Percentiles rank a stretch among this genome's conserved stretches.
These are phyloP conservation scores for Drosophila erecta DNA, from an alignment of 1,140 invertebrate species.

Conservation along the genomic window DNA sequence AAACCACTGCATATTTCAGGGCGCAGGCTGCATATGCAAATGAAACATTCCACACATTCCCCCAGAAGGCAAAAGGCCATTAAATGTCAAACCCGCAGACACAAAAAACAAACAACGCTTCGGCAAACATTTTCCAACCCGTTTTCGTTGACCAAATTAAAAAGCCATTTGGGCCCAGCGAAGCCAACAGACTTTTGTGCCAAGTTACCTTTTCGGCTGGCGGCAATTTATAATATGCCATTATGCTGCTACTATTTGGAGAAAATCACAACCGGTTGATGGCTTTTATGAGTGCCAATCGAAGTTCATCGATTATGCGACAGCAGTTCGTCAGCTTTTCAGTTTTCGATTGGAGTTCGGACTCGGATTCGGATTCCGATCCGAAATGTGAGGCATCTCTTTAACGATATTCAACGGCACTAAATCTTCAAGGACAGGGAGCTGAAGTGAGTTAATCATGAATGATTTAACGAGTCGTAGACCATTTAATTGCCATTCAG, in stretches of 20 bases:
- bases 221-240: slow-evolving; percentile 39
- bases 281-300: slow-evolving; percentile 37
- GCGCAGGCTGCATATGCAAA: slow-evolving; percentile 48
- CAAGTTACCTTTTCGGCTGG: slow-evolving; percentile 36
- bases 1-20: slow-evolving; percentile 60
- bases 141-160: slow-evolving; percentile 61
- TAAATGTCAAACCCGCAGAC: slow-evolving; percentile 41
- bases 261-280: slow-evolving; percentile 39
- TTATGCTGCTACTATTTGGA: neutral
- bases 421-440: slow-evolving; percentile 77
- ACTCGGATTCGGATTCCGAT: slow-evolving; percentile 8
- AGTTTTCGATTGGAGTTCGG: slow-evolving; percentile 6
- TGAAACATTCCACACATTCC: slow-evolving; percentile 39
- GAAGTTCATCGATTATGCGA: slow-evolving; percentile 72
- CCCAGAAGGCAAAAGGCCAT: slow-evolving; percentile 28
- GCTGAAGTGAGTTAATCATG: slow-evolving; percentile 70
- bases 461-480: slow-evolving; percentile 74
- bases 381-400: slow-evolving; percentile 35
- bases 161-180: slow-evolving; percentile 49
- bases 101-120: slow-evolving; percentile 30
- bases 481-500: slow-evolving; percentile 69
- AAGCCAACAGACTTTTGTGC: slow-evolving; percentile 36
- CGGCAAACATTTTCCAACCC: slow-evolving; percentile 34
- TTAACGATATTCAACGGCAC: slow-evolving; percentile 70
- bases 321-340: slow-evolving; percentile 48